These are phyloP conservation scores for Meandrina meandrites DNA, from an alignment of 92 coral and sea anemone species.

Conservation along the genomic window DNA sequence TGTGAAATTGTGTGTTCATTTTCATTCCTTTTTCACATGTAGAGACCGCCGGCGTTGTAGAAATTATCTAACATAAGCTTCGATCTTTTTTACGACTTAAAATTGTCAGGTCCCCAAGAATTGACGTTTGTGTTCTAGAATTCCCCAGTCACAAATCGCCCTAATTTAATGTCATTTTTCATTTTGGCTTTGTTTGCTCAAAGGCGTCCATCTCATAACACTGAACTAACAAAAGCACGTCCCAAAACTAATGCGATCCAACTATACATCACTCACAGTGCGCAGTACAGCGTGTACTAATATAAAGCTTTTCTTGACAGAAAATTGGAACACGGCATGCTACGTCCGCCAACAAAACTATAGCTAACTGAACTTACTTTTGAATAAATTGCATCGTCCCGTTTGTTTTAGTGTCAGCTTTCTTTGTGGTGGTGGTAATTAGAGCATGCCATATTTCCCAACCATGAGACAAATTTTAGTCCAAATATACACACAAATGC, in stretches of 20 bases:
- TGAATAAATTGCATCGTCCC: not conserved
- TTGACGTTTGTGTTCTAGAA: not conserved
- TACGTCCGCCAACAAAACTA: not conserved
- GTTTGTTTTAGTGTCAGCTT: not conserved
- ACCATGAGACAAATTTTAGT: not conserved
- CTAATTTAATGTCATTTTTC: not conserved
- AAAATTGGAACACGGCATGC: too few relatives aligned
- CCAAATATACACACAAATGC: not conserved
- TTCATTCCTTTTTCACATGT: not conserved
- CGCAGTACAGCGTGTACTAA: too few relatives aligned
- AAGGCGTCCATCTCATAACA: conserved; percentile 7
- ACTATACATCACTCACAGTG: too few relatives aligned
- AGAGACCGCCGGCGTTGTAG: not conserved
- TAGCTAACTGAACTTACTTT: not conserved
- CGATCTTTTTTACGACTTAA: not conserved
- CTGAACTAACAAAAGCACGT: not conserved
- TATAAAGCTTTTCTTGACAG: too few relatives aligned
- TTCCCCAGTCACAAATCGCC: not conserved
- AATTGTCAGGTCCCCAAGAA: not conserved
- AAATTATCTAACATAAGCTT: not conserved
- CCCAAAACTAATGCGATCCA: not conserved
- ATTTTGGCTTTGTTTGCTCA: conserved; percentile 10
- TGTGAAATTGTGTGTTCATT: not conserved
- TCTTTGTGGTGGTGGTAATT: conserved; percentile 1
- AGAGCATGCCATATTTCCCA: not conserved